A percentile compares a stretch with the other conserved stretches of the same genome.
phyloP scores from a whole-genome alignment of 2,797 vertebrate genomes.

The Bovichtus diacanthus region DNA sequence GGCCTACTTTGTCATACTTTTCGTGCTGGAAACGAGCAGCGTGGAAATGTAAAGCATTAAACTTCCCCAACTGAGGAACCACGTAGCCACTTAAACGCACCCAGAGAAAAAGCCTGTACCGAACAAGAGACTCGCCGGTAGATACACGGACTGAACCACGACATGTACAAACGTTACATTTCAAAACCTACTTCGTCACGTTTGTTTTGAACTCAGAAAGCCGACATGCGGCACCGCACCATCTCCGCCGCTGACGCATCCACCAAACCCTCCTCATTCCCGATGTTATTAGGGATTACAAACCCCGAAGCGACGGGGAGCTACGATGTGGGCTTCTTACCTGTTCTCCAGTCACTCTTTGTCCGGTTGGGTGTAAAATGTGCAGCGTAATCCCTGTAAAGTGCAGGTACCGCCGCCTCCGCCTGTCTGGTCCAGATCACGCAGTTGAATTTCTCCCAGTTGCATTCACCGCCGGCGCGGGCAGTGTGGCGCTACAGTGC shows the following conservation, averaged over 20 bases:
- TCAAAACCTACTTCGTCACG: constrained; percentile 62
- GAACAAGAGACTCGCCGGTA: accelerated
- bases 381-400: constrained; percentile 46
- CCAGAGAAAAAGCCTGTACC: accelerated
- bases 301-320: background rate
- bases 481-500: constrained; percentile 39
- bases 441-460: constrained; percentile 82
- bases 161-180: background rate
- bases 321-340: constrained; percentile 42
- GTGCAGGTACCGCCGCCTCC: constrained; percentile 58
- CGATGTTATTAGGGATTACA: background rate
- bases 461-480: constrained; percentile 78
- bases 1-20: constrained; percentile 80
- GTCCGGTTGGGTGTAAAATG: constrained; percentile 47
- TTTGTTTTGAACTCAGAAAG: constrained; percentile 82
- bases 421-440: constrained; percentile 76
- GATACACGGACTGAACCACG: accelerated
- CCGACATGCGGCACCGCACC: constrained; percentile 77
- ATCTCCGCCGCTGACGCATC: constrained; percentile 50
- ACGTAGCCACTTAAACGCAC: background rate
- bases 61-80: constrained; percentile 55
- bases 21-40: constrained; percentile 54
- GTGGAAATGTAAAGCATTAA: constrained; percentile 61
- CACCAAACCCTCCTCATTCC: constrained; percentile 25
- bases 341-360: constrained; percentile 67